These are phyloP conservation scores for Prochilodus magdalenae DNA, from an alignment of 2,113 vertebrate genomes.

Conservation along the genomic window DNA sequence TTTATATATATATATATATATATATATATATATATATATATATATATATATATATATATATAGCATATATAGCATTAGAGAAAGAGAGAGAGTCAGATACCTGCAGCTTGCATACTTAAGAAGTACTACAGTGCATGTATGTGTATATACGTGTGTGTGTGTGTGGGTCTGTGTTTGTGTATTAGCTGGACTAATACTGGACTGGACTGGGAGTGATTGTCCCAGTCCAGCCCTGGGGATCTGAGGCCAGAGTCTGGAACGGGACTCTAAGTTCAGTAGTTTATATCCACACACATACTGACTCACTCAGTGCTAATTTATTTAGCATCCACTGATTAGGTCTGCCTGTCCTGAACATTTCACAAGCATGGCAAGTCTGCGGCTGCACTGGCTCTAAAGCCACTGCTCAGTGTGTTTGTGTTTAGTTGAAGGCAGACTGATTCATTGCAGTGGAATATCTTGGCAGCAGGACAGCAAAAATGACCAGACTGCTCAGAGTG, in stretches of 20 bases:
- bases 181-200: no score
- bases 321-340: not conserved
- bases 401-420: conserved; percentile 7
- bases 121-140: no score
- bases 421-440: conserved; percentile 38
- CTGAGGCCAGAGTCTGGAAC: not conserved
- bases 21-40: no score
- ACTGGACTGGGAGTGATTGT: no score
- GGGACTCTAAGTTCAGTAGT: not conserved
- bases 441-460: conserved; percentile 40
- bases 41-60: no score
- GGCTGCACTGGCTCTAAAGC: not conserved
- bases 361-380: not conserved
- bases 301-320: not conserved
- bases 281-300: not conserved
- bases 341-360: not conserved
- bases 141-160: no score
- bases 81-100: no score
- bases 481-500: not conserved
- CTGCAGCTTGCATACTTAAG: no score
- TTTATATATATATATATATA: no score
- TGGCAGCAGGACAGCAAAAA: conserved; percentile 23
- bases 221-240: not conserved
- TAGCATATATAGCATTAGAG: no score
- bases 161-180: no score